Conservation (phyloP, 2,888 invertebrate genomes). For the Thymelicus acteon region DNA sequence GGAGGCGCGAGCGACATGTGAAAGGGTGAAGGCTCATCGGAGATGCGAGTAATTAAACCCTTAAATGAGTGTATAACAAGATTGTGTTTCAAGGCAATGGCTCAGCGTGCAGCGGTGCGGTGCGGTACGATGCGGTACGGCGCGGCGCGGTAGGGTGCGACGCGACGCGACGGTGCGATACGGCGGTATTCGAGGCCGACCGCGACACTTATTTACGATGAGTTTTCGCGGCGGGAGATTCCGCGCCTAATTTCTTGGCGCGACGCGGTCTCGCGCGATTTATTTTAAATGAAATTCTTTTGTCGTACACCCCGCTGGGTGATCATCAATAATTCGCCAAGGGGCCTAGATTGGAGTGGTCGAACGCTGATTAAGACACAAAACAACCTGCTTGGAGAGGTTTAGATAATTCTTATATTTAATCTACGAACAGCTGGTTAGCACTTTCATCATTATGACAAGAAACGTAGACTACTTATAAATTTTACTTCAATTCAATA, state of each 20-base stretch:
- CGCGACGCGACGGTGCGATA: constrained; percentile 17
- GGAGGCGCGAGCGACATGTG: constrained; percentile 52
- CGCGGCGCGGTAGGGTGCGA: constrained; percentile 25
- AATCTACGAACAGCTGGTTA: constrained; percentile 14
- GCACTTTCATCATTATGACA: no score
- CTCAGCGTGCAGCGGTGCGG: constrained; percentile 39
- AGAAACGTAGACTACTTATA: no score
- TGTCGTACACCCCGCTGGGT: constrained; percentile 77
- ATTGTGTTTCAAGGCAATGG: constrained; percentile 64
- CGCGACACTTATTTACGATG: constrained; percentile 81
- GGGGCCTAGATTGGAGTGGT: constrained; percentile 71
- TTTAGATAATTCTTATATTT: constrained; percentile 32
- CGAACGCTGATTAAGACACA: constrained; percentile 73
- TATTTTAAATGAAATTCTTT: constrained; percentile 80
- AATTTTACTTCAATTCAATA: no score
- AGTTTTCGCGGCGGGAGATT: constrained; percentile 81
- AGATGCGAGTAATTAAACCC: constrained; percentile 81
- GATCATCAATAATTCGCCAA: constrained; percentile 74
- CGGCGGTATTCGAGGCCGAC: constrained; percentile 54
- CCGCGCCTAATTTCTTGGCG: constrained; percentile 80
- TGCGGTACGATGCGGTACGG: constrained; percentile 29
- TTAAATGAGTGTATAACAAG: constrained; percentile 80
- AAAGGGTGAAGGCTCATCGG: constrained; percentile 59
- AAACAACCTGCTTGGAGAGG: constrained; percentile 53
- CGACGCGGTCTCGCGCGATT: constrained; percentile 81